Conservation (phyloP, 2,888 invertebrate species). For the Orthonychiurus folsomi region DNA sequence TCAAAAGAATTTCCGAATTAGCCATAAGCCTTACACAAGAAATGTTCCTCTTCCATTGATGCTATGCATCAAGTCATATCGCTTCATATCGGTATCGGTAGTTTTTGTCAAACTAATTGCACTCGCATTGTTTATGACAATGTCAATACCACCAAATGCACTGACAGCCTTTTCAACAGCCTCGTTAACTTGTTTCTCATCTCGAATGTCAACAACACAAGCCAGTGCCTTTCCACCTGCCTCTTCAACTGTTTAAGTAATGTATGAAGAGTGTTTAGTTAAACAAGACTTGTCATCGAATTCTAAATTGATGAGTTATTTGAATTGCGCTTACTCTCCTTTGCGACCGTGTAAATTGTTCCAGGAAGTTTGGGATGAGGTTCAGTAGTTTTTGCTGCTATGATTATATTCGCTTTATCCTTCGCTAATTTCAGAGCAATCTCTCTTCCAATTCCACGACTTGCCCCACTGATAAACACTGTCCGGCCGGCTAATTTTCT, state of each 20-base stretch:
- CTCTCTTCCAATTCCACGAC: conserved; percentile 90
- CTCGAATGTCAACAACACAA: conserved; percentile 77
- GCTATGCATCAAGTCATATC: conserved; percentile 90
- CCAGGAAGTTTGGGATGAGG: conserved; percentile 85
- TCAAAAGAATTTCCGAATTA: neutral
- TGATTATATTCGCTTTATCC: conserved; percentile 84
- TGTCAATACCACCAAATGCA: conserved; percentile 91
- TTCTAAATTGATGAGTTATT: neutral
- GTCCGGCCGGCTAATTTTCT: conserved; percentile 78
- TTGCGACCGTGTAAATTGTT: conserved; percentile 80
- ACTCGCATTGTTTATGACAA: conserved; percentile 90
- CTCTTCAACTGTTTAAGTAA: conserved; percentile 62
- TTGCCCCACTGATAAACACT: conserved; percentile 89
- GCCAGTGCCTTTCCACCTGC: conserved; percentile 78
- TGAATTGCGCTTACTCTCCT: conserved; percentile 61
- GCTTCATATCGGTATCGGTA: conserved; percentile 80
- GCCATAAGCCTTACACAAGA: conserved; percentile 77
- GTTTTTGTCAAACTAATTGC: conserved; percentile 82
- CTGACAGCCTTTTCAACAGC: conserved; percentile 67
- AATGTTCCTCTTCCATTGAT: conserved; percentile 93
- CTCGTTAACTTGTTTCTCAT: conserved; percentile 62
- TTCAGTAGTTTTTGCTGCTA: conserved; percentile 84
- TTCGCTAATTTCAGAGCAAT: conserved; percentile 85
- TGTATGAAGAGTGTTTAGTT: too few relatives aligned
- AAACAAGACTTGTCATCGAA: neutral